Evolutionary conservation across 2,888 invertebrate genomes (phyloP).

Genomic region (Slavum lentiscoides): DNA sequence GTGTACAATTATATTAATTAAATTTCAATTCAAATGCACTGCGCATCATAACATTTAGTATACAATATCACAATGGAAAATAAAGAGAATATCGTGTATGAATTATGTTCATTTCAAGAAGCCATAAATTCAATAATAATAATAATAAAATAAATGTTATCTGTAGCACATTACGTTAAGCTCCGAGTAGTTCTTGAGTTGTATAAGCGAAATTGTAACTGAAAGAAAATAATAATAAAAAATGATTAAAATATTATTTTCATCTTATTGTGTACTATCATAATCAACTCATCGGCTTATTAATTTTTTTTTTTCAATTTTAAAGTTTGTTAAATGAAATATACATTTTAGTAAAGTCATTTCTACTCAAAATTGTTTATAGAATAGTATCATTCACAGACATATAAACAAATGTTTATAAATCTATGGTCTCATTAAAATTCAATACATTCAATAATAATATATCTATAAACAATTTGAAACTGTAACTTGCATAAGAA

Average conservation of each 20-base stretch:
- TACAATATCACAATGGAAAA: slow-evolving; percentile 7
- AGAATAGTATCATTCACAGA: no score
- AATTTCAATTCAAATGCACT: not conserved
- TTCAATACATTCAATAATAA: no score
- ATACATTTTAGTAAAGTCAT: no score
- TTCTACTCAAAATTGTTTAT: no score
- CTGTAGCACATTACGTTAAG: slow-evolving; percentile 3
- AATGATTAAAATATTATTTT: not conserved
- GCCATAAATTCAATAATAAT: slow-evolving; percentile 1
- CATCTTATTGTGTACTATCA: no score
- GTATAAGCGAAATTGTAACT: slow-evolving; percentile 50
- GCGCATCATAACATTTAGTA: not conserved
- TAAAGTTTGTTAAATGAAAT: no score
- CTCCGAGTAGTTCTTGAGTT: slow-evolving; percentile 39
- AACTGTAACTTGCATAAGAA: no score
- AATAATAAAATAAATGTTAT: not conserved
- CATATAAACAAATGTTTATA: no score
- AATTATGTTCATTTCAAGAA: not conserved
- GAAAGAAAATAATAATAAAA: slow-evolving; percentile 16
- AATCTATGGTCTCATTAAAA: no score
- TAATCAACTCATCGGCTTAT: no score
- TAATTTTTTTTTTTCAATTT: no score
- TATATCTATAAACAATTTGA: no score
- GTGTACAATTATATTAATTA: not conserved
- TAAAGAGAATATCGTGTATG: not conserved